Percentiles rank a stretch among this genome's conserved stretches.
Conservation (phyloP, 2,888 invertebrate genomes). For the Pseudanteris insignis region DNA sequence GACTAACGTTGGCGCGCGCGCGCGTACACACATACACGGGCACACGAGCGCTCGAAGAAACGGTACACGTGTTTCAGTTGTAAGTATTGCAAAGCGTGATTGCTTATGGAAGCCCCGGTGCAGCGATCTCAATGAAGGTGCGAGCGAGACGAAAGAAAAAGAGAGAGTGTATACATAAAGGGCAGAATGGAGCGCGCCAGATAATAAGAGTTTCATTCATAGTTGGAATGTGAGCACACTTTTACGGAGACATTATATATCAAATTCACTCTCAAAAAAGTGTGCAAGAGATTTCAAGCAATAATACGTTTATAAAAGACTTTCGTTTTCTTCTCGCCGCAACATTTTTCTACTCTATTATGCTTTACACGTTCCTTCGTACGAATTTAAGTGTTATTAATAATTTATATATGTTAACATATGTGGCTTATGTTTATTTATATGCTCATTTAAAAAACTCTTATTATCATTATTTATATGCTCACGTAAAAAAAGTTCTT, state of each 20-base stretch:
- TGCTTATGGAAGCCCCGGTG: conserved; percentile 44
- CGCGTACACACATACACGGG: too few species aligned
- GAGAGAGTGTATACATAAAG: conserved; percentile 44
- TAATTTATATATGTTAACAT: conserved; percentile 28
- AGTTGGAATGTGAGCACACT: conserved; percentile 45
- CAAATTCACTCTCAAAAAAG: conserved; percentile 44
- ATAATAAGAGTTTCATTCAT: conserved; percentile 47
- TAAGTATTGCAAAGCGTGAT: conserved; percentile 51
- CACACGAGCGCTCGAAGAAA: conserved; percentile 51
- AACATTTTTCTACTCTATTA: conserved; percentile 39
- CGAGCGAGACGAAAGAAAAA: conserved; percentile 32
- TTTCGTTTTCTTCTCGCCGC: conserved; percentile 23
- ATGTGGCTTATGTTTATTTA: too few species aligned
- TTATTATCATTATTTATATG: too few species aligned
- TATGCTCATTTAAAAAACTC: too few species aligned
- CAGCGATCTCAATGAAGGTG: conserved; percentile 45
- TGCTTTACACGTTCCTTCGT: conserved; percentile 25
- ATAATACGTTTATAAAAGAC: conserved; percentile 41
- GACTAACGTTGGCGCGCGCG: conserved; percentile 23
- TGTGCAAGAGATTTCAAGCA: conserved; percentile 36
- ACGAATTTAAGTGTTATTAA: conserved; percentile 32
- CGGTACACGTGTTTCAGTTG: conserved; percentile 56
- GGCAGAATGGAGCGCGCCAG: conserved; percentile 45
- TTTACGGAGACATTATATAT: conserved; percentile 47
- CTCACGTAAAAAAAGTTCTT: too few species aligned